A percentile compares a stretch with the other conserved stretches of the same genome.
Conservation (phyloP, 2,797 vertebrate genomes). For the Silurus aristotelis region DNA sequence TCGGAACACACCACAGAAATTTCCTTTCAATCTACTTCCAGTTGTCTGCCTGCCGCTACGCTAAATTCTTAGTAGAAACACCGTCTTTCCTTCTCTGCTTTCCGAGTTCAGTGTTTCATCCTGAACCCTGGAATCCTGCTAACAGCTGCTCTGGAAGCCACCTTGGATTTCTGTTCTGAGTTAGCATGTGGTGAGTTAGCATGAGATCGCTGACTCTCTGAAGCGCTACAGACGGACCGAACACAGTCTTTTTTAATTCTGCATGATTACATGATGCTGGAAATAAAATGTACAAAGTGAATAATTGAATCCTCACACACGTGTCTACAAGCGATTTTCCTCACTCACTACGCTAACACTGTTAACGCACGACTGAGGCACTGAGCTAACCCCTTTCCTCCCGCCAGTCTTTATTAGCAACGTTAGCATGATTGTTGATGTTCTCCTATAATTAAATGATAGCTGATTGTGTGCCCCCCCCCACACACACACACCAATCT, state of each 20-base stretch:
- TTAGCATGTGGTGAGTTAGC: not conserved
- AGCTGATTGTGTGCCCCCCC: conserved; percentile 17
- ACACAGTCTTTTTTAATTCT: too few relatives aligned
- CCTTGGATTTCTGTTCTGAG: not conserved
- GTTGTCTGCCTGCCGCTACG: not conserved
- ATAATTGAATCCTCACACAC: not conserved
- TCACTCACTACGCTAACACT: not conserved
- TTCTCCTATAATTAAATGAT: not conserved
- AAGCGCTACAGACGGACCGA: not conserved
- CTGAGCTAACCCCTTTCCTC: not conserved
- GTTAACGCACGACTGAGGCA: not conserved
- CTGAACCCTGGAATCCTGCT: not conserved
- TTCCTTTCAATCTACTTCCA: too few relatives aligned
- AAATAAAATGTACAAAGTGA: not conserved
- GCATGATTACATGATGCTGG: not conserved
- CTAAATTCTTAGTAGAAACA: not conserved
- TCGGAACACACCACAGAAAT: too few relatives aligned
- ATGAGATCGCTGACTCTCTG: not conserved
- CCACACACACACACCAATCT: conserved; percentile 8
- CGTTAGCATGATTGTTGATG: not conserved
- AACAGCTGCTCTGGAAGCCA: not conserved
- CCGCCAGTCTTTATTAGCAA: not conserved
- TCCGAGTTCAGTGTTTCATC: not conserved
- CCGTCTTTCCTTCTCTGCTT: not conserved
- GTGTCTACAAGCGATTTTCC: not conserved